Evolutionary conservation across 2,888 invertebrate genomes (phyloP), one percentile per base, ranked within the genome.

Genomic region (Volucella bombylans): DNA sequence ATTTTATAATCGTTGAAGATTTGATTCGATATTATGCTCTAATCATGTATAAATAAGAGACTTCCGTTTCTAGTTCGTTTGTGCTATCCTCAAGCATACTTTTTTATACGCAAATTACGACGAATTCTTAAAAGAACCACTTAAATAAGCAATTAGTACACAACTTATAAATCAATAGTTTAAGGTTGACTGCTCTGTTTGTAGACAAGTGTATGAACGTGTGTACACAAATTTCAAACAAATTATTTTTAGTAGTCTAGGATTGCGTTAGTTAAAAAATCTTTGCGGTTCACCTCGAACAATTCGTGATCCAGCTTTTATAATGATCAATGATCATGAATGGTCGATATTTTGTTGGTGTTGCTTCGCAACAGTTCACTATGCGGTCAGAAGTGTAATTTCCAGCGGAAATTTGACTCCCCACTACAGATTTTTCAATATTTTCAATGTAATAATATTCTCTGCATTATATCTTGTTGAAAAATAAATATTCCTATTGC

Each of bases 81-180:
- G 1, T 62, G 8, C 39, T 3, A 41, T 52, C 50, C 8, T 43
- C 43, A 54, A 41, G 23, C 14, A 43, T 43, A 52, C 54, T 52
- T 52, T 4, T 41, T 23, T 11, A 18, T 9, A 41, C 12, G 41
- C 59, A 59, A 59, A 18, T 52, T 12, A 54, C 23, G 31, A 54
- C 54, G 8, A 38, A 45, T 54, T 68, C 43, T 43, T 14, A 18
- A 18, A 54, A 67, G n/a, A 41, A 11, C 23, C 41, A 43, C 14
- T 31, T 68, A 45, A 68, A 55, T 54, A 11, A n/a, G 45, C 52
- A 68, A 68, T 68, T 45, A 68, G 67, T 68, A 54, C 54, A 54
- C 52, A 68, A 68, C 43, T 68, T 45, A 68, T 23, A 54, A 68
- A 55, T 68, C 31, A 45, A 11, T 45, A 15, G 14, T 45, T 15